These are phyloP conservation scores for Graptemys geographica DNA, from an alignment of 2,797 vertebrate species.

Conservation along the genomic window DNA sequence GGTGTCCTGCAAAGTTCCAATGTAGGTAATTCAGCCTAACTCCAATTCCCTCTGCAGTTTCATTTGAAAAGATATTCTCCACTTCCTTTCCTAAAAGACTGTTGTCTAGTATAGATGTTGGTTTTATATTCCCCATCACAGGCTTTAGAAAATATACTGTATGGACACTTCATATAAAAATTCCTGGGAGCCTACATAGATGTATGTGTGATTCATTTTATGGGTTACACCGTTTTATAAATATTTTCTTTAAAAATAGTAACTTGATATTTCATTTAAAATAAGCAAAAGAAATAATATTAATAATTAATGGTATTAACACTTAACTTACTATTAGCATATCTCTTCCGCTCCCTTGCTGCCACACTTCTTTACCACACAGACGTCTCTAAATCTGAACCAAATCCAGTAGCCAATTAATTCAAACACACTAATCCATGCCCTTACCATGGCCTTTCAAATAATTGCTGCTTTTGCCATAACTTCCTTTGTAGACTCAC, in stretches of 20 bases:
- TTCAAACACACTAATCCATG: not conserved
- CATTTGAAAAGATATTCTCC: accelerated
- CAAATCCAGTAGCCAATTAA: not conserved
- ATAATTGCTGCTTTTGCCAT: not conserved
- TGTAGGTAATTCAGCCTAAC: not conserved
- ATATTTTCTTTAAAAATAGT: not conserved
- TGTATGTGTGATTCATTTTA: not conserved
- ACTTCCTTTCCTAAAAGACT: not conserved
- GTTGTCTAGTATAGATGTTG: not conserved
- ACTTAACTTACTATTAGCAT: not conserved
- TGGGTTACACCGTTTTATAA: not conserved
- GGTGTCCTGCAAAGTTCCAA: not conserved
- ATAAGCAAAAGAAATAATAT: not conserved
- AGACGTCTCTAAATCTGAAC: too few species aligned
- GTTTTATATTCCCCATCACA: not conserved
- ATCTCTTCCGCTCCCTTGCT: not conserved
- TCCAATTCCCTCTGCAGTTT: not conserved
- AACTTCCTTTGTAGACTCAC: not conserved
- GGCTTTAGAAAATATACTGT: not conserved
- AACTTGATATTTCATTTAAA: not conserved
- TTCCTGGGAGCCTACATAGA: not conserved
- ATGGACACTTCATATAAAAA: not conserved
- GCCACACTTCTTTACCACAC: not conserved
- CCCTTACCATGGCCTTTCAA: not conserved
- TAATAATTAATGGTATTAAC: not conserved